Base-by-base conservation (phyloP, 2,888 invertebrate genomes). In the Synergus umbraculus region DNA sequence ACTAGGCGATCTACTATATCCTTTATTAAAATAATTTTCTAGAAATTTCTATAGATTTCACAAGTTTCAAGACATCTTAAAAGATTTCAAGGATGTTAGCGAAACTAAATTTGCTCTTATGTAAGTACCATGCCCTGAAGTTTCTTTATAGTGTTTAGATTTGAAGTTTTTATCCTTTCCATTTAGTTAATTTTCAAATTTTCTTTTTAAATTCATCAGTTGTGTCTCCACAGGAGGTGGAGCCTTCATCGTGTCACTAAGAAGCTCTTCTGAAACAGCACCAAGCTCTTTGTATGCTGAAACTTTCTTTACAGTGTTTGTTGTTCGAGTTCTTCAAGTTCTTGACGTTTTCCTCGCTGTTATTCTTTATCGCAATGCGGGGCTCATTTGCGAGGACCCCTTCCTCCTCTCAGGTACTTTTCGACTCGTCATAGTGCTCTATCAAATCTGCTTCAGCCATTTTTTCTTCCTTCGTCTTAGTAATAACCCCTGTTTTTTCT, bases 231-330 rank as follows among this genome's bases (percentile, higher is more conserved):
- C 8, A 12, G 37, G 37, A 37, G 29, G 10, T 10, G 13, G 43
- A 54, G 29, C 13, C n/a, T 73, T 73, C 4, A 73, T 73, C 54
- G 54, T 73, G 37, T 18, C 73, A 54, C 73, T 73, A 73, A 37
- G 73, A 73, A n/a, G 73, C 73, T 73, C 73, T 73, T 80, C 92
- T 90, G 83, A 94, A 92, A 85, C 94, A 94, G 88, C 94, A 94
- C 92, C 93, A 93, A 79, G 93, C 93, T 81, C 93, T 91, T 63
- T 93, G 93, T 84, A 94, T 93, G 88, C 92, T 93, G 85, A 93
- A 93, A 69, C 93, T 92, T 73, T 73, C 73, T 54, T 73, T 73
- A n/a, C 73, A 73, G 8, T 54, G 54, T 85, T 85, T 54, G 15
- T 73, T 73, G 64, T 82, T 87, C 29, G 88, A 81, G 77, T 85